Evolutionary conservation across 2,113 vertebrate species (phyloP), one percentile per base, ranked within the genome.

Genomic region (Asarcornis scutulata): DNA sequence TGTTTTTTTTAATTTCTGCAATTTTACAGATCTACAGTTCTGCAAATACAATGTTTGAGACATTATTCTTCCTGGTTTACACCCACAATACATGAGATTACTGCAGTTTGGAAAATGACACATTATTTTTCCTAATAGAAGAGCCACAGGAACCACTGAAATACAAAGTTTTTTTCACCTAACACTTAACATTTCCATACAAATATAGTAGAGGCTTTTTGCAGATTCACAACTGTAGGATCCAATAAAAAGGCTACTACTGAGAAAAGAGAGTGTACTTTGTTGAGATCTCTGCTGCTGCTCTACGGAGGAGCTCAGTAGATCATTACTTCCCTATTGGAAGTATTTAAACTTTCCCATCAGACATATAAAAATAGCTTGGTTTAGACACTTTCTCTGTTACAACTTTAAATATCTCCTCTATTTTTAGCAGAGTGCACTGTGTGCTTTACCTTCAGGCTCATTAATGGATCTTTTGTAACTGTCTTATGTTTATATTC

Each of bases 1-100:
- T n/a, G n/a, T 63, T 72, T 55, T 53, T 59, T 91, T 95, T 71
- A 72, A 82, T 66, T 79, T 88, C 83, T 74, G 83, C 71, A 86
- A 77, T 60, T 77, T 88, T 85, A 79, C 91, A 83, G 56, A 87
- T 84, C 62, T 92, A 53, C 75, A 93, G 52, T 93, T 92, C 69
- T 89, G 71, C 77, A 97, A 89, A 94, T 68, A 82, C 38, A 92
- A 34, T 36, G 80, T 84, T n/a, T 83, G 42, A 91, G 58, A 71
- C 81, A 80, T 81, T 58, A 72, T 40, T 90, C 67, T 56, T 87
- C 83, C 46, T 66, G 20, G 55, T 56, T 89, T 89, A 92, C 52
- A 2, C 80, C 86, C 88, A 95, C 69, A 46, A n/a, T 82, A 69
- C n/a, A 58, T 23, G 21, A 93, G 53, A 93, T 64, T 67, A 48